Conservation (phyloP, 1,140 invertebrate genomes). For the Scaptomyza montana region DNA sequence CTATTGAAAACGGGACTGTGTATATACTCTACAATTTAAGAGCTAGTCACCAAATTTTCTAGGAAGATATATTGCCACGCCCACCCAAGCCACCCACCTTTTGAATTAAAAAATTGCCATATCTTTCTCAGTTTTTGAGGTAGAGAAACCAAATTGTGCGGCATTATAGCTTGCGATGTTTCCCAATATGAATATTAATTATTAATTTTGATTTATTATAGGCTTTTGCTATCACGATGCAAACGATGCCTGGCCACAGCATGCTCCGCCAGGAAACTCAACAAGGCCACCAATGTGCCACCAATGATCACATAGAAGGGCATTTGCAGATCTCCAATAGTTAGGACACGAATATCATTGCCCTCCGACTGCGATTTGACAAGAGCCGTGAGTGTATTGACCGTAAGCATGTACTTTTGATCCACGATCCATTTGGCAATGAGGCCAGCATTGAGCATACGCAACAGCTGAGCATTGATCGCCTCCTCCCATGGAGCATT, state of each 20-base stretch:
- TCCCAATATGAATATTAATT: too few species aligned
- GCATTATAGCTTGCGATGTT: too few species aligned
- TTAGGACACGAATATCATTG: constrained; percentile 55
- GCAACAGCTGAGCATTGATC: constrained; percentile 67
- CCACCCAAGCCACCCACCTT: too few species aligned
- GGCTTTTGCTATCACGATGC: background rate
- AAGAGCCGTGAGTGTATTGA: constrained; percentile 35
- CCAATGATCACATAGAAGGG: constrained; percentile 75
- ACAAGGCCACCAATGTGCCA: constrained; percentile 49
- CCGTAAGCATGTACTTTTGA: constrained; percentile 46
- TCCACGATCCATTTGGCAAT: constrained; percentile 75
- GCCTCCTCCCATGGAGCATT: constrained; percentile 73
- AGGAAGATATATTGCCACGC: too few species aligned
- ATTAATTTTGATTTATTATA: too few species aligned
- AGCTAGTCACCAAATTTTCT: too few species aligned
- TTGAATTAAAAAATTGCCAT: too few species aligned
- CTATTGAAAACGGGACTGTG: too few species aligned
- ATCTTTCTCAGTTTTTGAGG: too few species aligned
- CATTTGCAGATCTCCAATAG: constrained; percentile 71
- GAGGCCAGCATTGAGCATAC: constrained; percentile 61
- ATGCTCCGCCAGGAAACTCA: constrained; percentile 59
- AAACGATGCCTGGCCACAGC: background rate
- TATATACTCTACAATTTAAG: too few species aligned
- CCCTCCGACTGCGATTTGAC: constrained; percentile 22
- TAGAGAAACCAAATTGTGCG: too few species aligned